Evolutionary conservation across 2,797 vertebrate species (phyloP).

Genomic region (Momotus momota): DNA sequence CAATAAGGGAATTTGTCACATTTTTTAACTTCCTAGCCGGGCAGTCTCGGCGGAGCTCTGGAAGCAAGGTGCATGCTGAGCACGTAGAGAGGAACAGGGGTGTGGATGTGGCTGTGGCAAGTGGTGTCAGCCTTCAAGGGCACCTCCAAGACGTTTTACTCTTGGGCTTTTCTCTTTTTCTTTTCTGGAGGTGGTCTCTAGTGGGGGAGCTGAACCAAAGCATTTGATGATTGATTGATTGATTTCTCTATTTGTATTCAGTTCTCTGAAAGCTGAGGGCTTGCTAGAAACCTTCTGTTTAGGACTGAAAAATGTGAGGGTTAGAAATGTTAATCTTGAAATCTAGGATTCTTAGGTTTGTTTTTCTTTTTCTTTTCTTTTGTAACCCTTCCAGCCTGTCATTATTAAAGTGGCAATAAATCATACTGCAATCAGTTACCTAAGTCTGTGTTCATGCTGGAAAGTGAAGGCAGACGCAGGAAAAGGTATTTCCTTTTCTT

Average conservation of each 20-base stretch:
- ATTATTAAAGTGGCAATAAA: neutral
- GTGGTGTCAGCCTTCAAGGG: neutral
- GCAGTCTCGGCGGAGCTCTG: neutral
- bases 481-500: neutral
- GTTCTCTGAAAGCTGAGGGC: neutral
- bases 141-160: neutral
- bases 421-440: neutral
- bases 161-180: neutral
- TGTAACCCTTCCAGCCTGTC: neutral
- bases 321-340: neutral
- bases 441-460: neutral
- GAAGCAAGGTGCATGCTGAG: neutral
- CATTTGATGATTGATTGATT: neutral
- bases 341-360: neutral
- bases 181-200: neutral
- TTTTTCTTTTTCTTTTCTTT: fast-evolving
- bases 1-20: neutral
- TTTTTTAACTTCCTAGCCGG: neutral
- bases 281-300: neutral
- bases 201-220: neutral
- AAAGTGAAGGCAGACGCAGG: neutral
- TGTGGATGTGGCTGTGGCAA: neutral
- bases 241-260: fast-evolving
- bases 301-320: neutral
- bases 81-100: neutral